These are phyloP conservation scores for Danio jaintianensis DNA, from an alignment of 2,797 vertebrate species.

Conservation along the genomic window DNA sequence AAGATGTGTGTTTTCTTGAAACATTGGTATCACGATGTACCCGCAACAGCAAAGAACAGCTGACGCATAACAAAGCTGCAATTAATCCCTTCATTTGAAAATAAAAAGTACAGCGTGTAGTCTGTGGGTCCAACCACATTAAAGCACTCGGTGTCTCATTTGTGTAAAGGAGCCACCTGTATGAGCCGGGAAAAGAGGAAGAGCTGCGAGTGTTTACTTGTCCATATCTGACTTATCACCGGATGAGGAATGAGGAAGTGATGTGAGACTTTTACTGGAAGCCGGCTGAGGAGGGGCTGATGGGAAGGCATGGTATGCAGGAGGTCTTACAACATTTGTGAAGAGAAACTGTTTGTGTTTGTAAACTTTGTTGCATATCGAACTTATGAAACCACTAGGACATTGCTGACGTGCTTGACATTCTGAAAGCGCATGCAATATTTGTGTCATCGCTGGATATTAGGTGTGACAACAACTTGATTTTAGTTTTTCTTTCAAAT, in stretches of 20 bases:
- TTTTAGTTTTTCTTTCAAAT: background rate
- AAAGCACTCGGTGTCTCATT: constrained; percentile 14
- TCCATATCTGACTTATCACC: constrained; percentile 69
- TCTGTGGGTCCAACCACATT: background rate
- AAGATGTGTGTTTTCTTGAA: constrained; percentile 22
- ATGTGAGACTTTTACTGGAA: constrained; percentile 81
- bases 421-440: background rate
- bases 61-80: background rate
- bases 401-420: constrained; percentile 18
- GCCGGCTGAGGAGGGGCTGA: constrained; percentile 67
- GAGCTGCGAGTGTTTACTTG: constrained; percentile 75
- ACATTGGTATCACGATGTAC: constrained; percentile 3
- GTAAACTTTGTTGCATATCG: constrained; percentile 17
- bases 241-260: constrained; percentile 81
- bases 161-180: constrained; percentile 30
- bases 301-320: constrained; percentile 71
- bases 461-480: background rate
- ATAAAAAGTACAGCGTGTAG: background rate
- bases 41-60: background rate
- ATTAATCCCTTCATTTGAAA: constrained; percentile 8
- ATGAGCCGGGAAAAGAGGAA: constrained; percentile 56
- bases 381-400: constrained; percentile 15
- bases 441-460: background rate
- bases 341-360: constrained; percentile 51
- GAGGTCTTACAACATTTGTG: constrained; percentile 69